A percentile compares a stretch with the other conserved stretches of the same genome.
These are phyloP conservation scores for Paracentrotus lividus DNA, from an alignment of 53 echinoderm and acorn worm species.

Conservation along the genomic window DNA sequence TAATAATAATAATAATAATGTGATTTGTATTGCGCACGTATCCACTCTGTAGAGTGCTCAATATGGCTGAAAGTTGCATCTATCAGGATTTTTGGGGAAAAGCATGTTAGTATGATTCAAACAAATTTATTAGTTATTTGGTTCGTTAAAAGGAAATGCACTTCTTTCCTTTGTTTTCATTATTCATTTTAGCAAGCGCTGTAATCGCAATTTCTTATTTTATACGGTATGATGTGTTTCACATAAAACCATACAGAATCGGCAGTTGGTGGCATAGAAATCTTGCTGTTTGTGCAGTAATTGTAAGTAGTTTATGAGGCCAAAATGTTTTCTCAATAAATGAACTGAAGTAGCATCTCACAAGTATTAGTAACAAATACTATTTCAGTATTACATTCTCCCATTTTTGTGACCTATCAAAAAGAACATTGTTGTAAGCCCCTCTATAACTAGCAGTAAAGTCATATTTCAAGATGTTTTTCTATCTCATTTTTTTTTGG, in stretches of 20 bases:
- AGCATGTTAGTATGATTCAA: no score
- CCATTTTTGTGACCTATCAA: no score
- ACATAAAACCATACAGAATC: not conserved
- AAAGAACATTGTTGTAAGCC: no score
- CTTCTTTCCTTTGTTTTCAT: not conserved
- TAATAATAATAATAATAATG: no score
- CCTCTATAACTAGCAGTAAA: not conserved
- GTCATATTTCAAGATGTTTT: not conserved
- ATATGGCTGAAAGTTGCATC: not conserved
- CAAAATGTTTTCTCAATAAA: not conserved
- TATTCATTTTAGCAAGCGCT: not conserved
- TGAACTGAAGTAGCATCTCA: not conserved
- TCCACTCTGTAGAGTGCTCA: no score
- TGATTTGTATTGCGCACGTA: no score
- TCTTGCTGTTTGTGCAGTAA: no score
- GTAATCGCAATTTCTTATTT: not conserved
- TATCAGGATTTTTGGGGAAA: no score
- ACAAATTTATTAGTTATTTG: not conserved
- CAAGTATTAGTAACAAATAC: no score
- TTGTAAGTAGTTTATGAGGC: not conserved
- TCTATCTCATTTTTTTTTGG: not conserved
- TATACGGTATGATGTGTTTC: not conserved
- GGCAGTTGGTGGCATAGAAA: no score
- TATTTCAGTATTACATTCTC: no score
- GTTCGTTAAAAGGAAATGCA: not conserved